Evolutionary conservation across 2,888 invertebrate genomes (phyloP).

Genomic region (Anthrax anthrax): DNA sequence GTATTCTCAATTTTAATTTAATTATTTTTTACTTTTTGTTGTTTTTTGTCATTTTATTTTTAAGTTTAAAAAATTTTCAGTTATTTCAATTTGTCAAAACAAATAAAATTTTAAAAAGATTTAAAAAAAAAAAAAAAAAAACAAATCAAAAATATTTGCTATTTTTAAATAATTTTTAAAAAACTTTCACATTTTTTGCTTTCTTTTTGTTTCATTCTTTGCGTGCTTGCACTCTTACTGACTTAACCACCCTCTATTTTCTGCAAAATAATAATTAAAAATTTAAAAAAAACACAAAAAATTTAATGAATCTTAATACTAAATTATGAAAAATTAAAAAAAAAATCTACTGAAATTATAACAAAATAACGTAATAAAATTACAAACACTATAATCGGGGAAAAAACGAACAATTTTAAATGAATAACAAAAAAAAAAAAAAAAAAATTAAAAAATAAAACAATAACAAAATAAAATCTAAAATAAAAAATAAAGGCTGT

Average conservation of each 20-base stretch:
- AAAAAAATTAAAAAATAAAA: conserved; percentile 16
- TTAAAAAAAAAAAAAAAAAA: too few relatives aligned
- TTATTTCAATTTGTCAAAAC: too few relatives aligned
- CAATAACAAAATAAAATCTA: conserved; percentile 10
- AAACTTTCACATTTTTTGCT: background rate
- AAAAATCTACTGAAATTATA: conserved; percentile 4
- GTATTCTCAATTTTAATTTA: too few relatives aligned
- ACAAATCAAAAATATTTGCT: background rate
- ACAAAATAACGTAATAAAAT: too few relatives aligned
- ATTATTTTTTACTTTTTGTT: too few relatives aligned
- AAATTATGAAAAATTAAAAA: too few relatives aligned
- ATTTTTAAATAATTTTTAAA: background rate
- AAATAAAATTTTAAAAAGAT: too few relatives aligned
- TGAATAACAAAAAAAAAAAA: conserved; percentile 10
- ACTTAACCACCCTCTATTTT: background rate
- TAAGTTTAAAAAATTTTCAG: too few relatives aligned
- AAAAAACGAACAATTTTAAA: too few relatives aligned
- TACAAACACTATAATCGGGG: too few relatives aligned
- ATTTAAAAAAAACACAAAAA: conserved; percentile 14
- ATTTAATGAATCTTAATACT: too few relatives aligned
- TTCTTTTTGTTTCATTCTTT: background rate
- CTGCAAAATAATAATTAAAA: conserved; percentile 8
- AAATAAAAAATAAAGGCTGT: conserved; percentile 41
- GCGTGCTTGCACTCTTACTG: conserved; percentile 8
- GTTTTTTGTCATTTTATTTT: too few relatives aligned